Evolutionary conservation across 2,888 invertebrate species (phyloP), one percentile per base, ranked within the genome.

Genomic region (Latrodectus elegans): DNA sequence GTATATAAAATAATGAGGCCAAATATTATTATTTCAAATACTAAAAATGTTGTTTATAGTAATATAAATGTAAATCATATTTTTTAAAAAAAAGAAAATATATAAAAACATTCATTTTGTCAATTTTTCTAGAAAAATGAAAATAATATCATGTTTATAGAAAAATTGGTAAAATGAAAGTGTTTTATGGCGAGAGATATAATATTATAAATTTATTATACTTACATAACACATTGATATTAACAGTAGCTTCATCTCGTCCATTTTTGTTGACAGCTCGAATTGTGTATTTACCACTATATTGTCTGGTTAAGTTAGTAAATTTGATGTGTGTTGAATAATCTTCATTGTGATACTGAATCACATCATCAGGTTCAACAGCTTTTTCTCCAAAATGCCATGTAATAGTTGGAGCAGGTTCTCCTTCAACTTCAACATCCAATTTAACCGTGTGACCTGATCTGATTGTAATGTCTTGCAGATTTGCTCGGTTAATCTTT

Each of bases 401-500:
- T 71, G 91, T 91, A 73, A 92, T 91, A 4, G 90, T 91, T 64
- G 92, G 92, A 17, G 92, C 91, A n/a, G 93, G 93, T 87, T 92
- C 92, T 76, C 93, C 92, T 60, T 91, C 91, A 9, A 92, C 92
- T 52, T 98, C 96, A 71, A 99, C 95, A 92, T 98, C 97, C 92
- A 97, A 96, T 93, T 96, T 97, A 90, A 98, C 95, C 0, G 95
- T 94, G 92, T 98, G 97, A 55, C 98, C 98, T 89, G 97, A 96
- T 90, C 97, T 96, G 15, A 99, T 95, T 12, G 95, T 95, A 74
- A 97, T 94, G 75, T 96, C 95, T 92, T 98, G 97, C 90, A 99
- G 93, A 92, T 98, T 97, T 4, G 97, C 97, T 90, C 98, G 95
- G 93, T 99, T 97, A 92, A 99, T 99, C 92, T 97, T 96, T 65